Conservation (phyloP, 2,113 vertebrate species). For the Morone saxatilis region DNA sequence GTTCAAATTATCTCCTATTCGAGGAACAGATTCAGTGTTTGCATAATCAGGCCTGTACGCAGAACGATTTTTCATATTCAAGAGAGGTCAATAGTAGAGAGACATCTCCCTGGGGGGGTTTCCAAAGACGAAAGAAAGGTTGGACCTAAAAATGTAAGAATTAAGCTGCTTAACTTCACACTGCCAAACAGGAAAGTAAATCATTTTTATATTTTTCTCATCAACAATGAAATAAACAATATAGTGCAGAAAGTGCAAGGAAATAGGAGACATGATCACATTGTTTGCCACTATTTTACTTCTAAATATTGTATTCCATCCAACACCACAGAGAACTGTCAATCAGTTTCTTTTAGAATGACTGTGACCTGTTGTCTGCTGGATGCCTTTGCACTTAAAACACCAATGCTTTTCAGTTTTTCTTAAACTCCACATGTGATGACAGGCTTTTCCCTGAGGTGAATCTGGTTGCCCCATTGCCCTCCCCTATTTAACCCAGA, state of each 20-base stretch:
- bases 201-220: conserved; percentile 21
- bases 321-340: conserved; percentile 4
- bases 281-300: not conserved
- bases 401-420: conserved; percentile 20
- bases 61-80: conserved; percentile 52
- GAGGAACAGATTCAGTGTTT: conserved; percentile 39
- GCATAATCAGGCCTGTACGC: conserved; percentile 53
- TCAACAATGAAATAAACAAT: conserved; percentile 36
- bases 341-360: conserved; percentile 16
- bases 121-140: conserved; percentile 31
- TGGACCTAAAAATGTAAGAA: conserved; percentile 38
- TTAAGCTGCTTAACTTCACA: conserved; percentile 60
- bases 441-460: conserved; percentile 45
- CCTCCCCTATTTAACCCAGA: conserved; percentile 20
- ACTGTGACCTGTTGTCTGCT: conserved; percentile 31
- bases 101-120: conserved; percentile 42
- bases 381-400: conserved; percentile 35
- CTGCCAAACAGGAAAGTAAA: conserved; percentile 37
- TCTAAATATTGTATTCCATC: not conserved
- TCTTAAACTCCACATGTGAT: conserved; percentile 29
- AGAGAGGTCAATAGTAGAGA: conserved; percentile 55
- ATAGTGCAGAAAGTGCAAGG: not conserved
- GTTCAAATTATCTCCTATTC: conserved; percentile 50
- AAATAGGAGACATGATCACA: not conserved
- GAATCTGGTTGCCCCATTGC: conserved; percentile 25